These are phyloP conservation scores for Phytoseiulus persimilis DNA, from an alignment of 2,888 invertebrate genomes.

Conservation along the genomic window DNA sequence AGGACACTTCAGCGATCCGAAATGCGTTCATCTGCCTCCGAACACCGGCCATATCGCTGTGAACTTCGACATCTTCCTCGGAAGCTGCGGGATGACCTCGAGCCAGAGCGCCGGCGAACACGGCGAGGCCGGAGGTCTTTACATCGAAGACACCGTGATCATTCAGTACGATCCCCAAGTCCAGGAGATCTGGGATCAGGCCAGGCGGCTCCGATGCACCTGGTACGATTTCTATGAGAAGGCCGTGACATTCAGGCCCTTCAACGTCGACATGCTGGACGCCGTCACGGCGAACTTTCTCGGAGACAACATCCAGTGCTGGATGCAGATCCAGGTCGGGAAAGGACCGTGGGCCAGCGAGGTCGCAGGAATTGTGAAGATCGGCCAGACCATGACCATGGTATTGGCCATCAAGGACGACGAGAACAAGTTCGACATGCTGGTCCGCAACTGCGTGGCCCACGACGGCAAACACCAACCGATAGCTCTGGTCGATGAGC, in stretches of 20 bases:
- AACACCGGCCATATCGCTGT: slow-evolving; percentile 82
- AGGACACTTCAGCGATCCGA: slow-evolving; percentile 61
- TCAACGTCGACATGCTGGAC: slow-evolving; percentile 83
- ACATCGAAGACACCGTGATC: slow-evolving; percentile 87
- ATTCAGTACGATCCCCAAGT: slow-evolving; percentile 84
- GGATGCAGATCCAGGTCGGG: slow-evolving; percentile 95
- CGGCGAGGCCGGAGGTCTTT: slow-evolving; percentile 68
- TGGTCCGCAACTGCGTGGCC: slow-evolving; percentile 85
- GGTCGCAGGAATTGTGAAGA: slow-evolving; percentile 88
- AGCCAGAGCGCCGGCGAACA: slow-evolving; percentile 57
- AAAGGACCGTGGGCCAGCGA: slow-evolving; percentile 96
- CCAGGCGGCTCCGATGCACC: slow-evolving; percentile 79
- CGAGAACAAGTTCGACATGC: slow-evolving; percentile 90
- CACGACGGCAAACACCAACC: slow-evolving; percentile 88
- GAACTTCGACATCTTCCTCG: slow-evolving; percentile 84
- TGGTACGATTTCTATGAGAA: slow-evolving; percentile 96
- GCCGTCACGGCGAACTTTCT: slow-evolving; percentile 90
- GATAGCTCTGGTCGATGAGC: slow-evolving; percentile 83
- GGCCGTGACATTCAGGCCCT: slow-evolving; percentile 84
- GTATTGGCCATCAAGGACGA: slow-evolving; percentile 89
- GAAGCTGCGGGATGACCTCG: slow-evolving; percentile 85
- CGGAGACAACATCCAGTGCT: slow-evolving; percentile 87
- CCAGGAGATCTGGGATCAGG: slow-evolving; percentile 91
- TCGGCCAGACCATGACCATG: slow-evolving; percentile 95
- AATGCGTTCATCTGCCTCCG: slow-evolving; percentile 82